A percentile compares a stretch with the other conserved stretches of the same genome.
phyloP scores from a whole-genome alignment of 2,888 invertebrate species.

The Dusona sp. region DNA sequence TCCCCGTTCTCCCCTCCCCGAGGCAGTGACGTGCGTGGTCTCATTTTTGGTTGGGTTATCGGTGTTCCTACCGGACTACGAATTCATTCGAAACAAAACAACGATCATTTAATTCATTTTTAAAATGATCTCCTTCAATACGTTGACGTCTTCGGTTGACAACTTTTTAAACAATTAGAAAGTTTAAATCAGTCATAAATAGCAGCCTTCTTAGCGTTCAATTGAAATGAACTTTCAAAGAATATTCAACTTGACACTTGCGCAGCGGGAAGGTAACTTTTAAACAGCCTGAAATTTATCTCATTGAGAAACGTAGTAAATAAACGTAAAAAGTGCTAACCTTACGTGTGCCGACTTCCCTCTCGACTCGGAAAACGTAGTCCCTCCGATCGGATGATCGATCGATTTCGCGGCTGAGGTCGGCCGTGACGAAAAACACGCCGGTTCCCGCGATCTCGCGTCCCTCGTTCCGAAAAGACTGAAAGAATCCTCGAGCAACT shows the following conservation, averaged over 20 bases:
- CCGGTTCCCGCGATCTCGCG: constrained; percentile 84
- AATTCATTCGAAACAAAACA: constrained; percentile 2
- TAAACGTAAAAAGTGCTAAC: constrained; percentile 63
- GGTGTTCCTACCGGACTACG: constrained; percentile 77
- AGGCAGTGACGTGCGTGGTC: constrained; percentile 76
- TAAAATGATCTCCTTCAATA: too few relatives aligned
- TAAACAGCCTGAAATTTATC: too few relatives aligned
- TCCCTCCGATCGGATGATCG: constrained; percentile 68
- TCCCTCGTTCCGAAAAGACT: constrained; percentile 90
- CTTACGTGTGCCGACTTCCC: constrained; percentile 77
- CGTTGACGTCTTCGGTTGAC: too few relatives aligned
- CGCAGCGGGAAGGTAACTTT: too few relatives aligned
- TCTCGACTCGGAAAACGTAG: constrained; percentile 74
- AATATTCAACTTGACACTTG: too few relatives aligned
- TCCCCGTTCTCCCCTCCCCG: constrained; percentile 71
- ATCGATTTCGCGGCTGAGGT: constrained; percentile 70
- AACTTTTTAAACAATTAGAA: too few relatives aligned
- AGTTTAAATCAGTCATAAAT: too few relatives aligned
- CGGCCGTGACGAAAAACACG: constrained; percentile 70
- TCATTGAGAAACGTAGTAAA: background rate
- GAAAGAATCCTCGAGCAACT: constrained; percentile 92
- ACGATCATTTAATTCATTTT: background rate
- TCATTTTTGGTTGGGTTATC: constrained; percentile 71
- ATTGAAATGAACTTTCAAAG: too few relatives aligned
- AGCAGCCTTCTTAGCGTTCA: too few relatives aligned